These are phyloP conservation scores for Mimumesa dahlbomi DNA, from an alignment of 2,888 invertebrate species.

Conservation along the genomic window DNA sequence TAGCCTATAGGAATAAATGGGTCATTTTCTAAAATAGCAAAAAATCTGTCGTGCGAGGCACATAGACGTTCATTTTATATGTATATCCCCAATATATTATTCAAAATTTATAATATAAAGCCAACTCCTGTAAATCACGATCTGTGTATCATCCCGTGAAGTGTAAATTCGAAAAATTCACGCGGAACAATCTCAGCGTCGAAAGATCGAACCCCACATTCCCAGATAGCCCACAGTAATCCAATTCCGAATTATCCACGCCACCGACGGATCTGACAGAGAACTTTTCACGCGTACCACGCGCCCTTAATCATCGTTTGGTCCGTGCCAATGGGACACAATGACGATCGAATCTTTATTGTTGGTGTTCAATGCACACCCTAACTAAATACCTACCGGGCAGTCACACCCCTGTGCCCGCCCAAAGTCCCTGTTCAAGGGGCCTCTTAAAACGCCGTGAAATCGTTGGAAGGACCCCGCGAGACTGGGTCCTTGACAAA, in stretches of 20 bases:
- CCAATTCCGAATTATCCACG: constrained; percentile 73
- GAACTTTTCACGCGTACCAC: constrained; percentile 57
- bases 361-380: constrained; percentile 64
- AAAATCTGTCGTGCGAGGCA: no score
- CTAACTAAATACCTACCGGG: constrained; percentile 63
- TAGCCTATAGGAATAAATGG: no score
- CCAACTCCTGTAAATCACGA: no score
- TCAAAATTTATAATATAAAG: no score
- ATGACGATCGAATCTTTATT: constrained; percentile 68
- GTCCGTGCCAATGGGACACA: constrained; percentile 60
- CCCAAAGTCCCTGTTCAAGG: background rate
- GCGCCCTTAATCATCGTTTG: constrained; percentile 64
- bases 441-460: no score
- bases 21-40: no score
- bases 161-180: background rate
- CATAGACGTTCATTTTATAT: no score
- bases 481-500: background rate
- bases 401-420: constrained; percentile 52
- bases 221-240: constrained; percentile 67
- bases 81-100: no score
- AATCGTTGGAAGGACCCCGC: constrained; percentile 35
- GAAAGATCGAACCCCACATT: constrained; percentile 34
- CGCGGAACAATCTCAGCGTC: background rate
- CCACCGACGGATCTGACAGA: constrained; percentile 44
- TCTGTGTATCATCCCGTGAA: no score